phyloP scores from a whole-genome alignment of 35 echinoderm and acorn worm genomes.

The Eucidaris tribuloides region DNA sequence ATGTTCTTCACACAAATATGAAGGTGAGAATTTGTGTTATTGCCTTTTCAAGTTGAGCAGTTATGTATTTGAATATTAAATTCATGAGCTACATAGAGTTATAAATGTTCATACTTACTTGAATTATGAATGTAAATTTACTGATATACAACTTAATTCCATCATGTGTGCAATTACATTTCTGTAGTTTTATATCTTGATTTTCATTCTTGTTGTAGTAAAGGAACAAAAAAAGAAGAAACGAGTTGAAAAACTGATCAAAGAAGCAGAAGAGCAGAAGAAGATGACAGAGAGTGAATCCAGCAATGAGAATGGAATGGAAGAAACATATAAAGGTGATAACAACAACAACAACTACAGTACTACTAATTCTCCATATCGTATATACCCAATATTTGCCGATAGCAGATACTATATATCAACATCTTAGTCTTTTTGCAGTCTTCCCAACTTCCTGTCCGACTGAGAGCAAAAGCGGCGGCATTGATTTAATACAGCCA shows the following conservation, averaged over 20 bases:
- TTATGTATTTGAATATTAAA: too few species aligned
- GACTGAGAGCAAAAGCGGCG: background rate
- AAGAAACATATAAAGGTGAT: background rate
- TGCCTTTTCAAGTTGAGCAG: too few species aligned
- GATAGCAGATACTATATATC: too few species aligned
- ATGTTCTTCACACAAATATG: too few species aligned
- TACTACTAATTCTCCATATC: too few species aligned
- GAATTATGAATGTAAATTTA: background rate
- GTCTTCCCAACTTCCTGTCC: background rate
- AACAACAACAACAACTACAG: background rate
- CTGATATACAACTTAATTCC: background rate
- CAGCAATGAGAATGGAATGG: background rate
- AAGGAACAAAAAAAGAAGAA: constrained; percentile 22
- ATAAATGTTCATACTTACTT: background rate
- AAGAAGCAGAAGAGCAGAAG: background rate
- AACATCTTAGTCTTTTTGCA: too few species aligned
- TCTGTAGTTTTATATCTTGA: background rate
- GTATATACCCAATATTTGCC: too few species aligned
- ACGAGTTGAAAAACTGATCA: background rate
- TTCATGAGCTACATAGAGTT: background rate
- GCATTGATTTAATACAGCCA: too few species aligned
- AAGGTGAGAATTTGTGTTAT: too few species aligned
- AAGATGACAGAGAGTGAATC: background rate
- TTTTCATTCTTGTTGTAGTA: background rate
- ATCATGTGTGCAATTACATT: background rate